These are phyloP conservation scores for Trissolcus japonicus DNA, from an alignment of 2,888 invertebrate species.

Conservation along the genomic window DNA sequence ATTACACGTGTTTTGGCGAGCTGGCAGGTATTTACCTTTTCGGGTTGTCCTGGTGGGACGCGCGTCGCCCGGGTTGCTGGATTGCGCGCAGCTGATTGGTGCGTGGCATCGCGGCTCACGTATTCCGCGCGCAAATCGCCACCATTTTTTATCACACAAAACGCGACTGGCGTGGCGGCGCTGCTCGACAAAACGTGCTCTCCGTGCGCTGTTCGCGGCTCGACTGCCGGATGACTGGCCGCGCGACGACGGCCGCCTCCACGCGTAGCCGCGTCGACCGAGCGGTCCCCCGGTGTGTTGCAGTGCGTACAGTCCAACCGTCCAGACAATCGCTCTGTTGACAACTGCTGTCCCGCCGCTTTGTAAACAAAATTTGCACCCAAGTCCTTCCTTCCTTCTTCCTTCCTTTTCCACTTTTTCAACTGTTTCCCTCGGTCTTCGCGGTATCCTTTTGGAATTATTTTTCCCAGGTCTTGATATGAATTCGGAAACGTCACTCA, in stretches of 20 bases:
- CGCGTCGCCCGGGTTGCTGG: constrained; percentile 35
- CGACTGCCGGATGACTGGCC: constrained; percentile 67
- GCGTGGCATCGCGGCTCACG: constrained; percentile 35
- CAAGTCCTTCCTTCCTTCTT: background rate
- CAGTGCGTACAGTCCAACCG: constrained; percentile 37
- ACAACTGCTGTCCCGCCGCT: constrained; percentile 10
- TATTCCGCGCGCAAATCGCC: constrained; percentile 27
- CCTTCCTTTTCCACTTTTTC: background rate
- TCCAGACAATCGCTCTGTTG: constrained; percentile 33
- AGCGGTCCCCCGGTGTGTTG: constrained; percentile 47
- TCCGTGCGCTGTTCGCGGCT: constrained; percentile 71
- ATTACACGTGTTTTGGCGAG: constrained; percentile 29
- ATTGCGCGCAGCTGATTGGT: constrained; percentile 20
- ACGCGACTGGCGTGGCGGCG: constrained; percentile 26
- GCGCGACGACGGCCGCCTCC: constrained; percentile 63
- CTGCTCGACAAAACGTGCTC: constrained; percentile 56
- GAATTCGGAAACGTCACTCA: background rate
- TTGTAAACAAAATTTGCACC: constrained; percentile 24
- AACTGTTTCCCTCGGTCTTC: background rate
- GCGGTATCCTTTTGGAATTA: no score
- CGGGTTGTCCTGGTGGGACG: constrained; percentile 29
- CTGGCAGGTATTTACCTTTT: constrained; percentile 27
- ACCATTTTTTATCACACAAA: constrained; percentile 41
- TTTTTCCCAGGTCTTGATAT: background rate
- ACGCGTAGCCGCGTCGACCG: constrained; percentile 62